A percentile compares a stretch with the other conserved stretches of the same genome.
phyloP scores from a whole-genome alignment of 2,797 vertebrate genomes.

The Malacoraja senta region DNA sequence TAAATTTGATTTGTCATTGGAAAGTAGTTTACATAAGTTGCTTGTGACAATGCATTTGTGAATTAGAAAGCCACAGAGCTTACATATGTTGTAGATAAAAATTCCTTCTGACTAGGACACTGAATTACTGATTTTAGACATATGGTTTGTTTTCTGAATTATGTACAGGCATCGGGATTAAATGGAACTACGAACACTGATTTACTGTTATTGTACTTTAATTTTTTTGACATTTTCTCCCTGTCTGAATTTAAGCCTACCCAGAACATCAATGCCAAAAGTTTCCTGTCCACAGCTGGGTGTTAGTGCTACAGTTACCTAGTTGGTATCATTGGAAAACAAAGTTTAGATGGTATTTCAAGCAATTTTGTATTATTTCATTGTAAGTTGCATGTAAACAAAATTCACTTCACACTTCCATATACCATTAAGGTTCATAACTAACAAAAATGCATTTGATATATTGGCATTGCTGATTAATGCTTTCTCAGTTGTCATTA shows the following conservation, averaged over 20 bases:
- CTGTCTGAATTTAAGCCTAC: not conserved
- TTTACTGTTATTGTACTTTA: not conserved
- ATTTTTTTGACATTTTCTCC: not conserved
- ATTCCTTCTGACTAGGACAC: not conserved
- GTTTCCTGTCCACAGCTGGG: not conserved
- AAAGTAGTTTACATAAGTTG: not conserved
- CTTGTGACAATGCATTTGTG: not conserved
- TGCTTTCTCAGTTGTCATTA: not conserved
- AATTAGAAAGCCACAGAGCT: not conserved
- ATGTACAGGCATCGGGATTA: constrained; percentile 26
- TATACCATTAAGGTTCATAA: not conserved
- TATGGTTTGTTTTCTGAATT: constrained; percentile 25
- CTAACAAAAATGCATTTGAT: no score
- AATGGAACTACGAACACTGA: not conserved
- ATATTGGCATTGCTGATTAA: not conserved
- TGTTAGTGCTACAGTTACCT: not conserved
- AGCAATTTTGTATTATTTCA: not conserved
- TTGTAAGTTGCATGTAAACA: not conserved
- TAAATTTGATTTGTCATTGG: constrained; percentile 1
- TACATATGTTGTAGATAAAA: not conserved
- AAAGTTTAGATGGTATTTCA: constrained; percentile 2
- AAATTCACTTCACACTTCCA: not conserved
- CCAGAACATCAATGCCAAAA: not conserved
- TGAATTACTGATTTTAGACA: constrained; percentile 26
- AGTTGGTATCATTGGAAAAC: not conserved